Conservation (phyloP, 1,140 invertebrate species). For the Lasaia peninsularis region DNA sequence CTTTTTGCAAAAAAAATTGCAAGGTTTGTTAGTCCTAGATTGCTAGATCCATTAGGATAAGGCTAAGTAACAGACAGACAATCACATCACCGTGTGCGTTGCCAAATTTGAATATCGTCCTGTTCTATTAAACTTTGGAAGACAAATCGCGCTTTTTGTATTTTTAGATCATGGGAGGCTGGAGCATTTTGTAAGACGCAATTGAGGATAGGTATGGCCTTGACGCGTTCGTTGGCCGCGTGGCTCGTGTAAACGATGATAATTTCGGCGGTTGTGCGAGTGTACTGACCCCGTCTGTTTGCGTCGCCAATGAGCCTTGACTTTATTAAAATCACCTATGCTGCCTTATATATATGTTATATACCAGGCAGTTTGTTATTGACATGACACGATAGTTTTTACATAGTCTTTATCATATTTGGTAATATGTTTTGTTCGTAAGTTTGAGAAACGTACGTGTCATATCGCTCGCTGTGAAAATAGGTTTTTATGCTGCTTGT, state of each 20-base stretch:
- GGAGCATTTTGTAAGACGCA: constrained; percentile 13
- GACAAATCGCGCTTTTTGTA: not conserved
- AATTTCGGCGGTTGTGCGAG: constrained; percentile 70
- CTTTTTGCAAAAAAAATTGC: no score
- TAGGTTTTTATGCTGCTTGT: not conserved
- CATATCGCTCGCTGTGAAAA: not conserved
- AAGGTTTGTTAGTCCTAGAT: no score
- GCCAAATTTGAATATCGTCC: no score
- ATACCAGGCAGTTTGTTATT: constrained; percentile 11
- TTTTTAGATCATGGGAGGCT: not conserved
- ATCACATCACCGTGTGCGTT: no score
- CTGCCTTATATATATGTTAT: constrained; percentile 18
- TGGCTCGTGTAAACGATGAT: constrained; percentile 65
- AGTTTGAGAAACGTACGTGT: constrained; percentile 2
- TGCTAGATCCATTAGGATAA: no score
- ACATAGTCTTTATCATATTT: constrained; percentile 1
- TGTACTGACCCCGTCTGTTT: constrained; percentile 72
- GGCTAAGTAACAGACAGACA: no score
- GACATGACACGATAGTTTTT: not conserved
- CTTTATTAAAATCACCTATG: constrained; percentile 64
- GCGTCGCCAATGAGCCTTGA: constrained; percentile 71
- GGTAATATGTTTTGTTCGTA: constrained; percentile 8
- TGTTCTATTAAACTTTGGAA: no score
- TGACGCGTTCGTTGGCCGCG: constrained; percentile 65
- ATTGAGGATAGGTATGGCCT: constrained; percentile 43